These are phyloP conservation scores for Scomber colias DNA, from an alignment of 2,113 vertebrate species.

Conservation along the genomic window DNA sequence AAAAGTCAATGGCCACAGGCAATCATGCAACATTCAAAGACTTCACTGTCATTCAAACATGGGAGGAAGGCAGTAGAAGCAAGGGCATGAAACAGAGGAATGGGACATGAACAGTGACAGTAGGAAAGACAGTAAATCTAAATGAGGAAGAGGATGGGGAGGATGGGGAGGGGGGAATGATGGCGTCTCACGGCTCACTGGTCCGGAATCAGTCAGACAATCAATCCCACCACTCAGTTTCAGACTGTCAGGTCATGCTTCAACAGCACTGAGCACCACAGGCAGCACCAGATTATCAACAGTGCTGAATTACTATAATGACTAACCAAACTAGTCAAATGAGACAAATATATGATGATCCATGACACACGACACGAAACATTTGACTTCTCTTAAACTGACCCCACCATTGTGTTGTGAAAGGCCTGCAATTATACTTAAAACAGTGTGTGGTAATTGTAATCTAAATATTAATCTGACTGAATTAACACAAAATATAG, in stretches of 20 bases:
- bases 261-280: slow-evolving; percentile 21
- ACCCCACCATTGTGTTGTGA: background rate
- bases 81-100: slow-evolving; percentile 19
- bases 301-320: slow-evolving; percentile 2
- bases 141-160: slow-evolving; percentile 32
- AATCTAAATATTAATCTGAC: too few relatives aligned
- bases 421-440: background rate
- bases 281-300: slow-evolving; percentile 26
- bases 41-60: slow-evolving; percentile 42
- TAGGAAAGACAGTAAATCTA: slow-evolving; percentile 44
- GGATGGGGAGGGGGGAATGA: slow-evolving; percentile 21
- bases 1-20: slow-evolving; percentile 56
- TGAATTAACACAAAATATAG: background rate
- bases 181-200: slow-evolving; percentile 64
- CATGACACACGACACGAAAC: too few relatives aligned
- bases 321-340: slow-evolving; percentile 8
- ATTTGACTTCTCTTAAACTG: background rate
- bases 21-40: slow-evolving; percentile 27
- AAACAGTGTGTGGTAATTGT: background rate
- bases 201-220: slow-evolving; percentile 69
- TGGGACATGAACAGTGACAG: slow-evolving; percentile 43
- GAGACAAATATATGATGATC: background rate
- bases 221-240: slow-evolving; percentile 63
- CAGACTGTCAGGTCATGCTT: slow-evolving; percentile 47
- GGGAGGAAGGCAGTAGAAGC: slow-evolving; percentile 6